Base-by-base conservation (phyloP, 2,888 invertebrate genomes). In the Lamellibrachia columna region DNA sequence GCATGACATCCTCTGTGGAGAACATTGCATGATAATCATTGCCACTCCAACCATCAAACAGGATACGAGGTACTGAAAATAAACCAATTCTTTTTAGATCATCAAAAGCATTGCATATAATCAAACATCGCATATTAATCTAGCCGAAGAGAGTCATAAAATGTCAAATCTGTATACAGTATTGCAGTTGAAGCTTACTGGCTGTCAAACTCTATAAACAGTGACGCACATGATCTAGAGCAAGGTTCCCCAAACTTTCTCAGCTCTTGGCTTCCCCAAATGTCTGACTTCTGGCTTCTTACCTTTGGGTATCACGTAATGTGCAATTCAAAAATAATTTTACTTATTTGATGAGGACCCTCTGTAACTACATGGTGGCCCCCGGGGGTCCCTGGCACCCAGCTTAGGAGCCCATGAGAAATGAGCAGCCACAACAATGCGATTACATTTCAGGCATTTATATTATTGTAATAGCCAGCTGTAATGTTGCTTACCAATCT, bases 1-100 rank as follows among this genome's bases (percentile, higher is more conserved):
- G 97, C 94, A 98, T 97, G 95, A 98, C 98, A 0, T 97, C 97
- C 90, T 97, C 97, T 93, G 98, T 97, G 92, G 97, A 97, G 93
- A 98, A 97, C 93, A 99, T 97, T 4, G 97, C 97, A 93, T 98
- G 97, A 93, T 98, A 98, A 95, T 98, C 98, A n/a, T 97, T 97
- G 15, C 97, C 97, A 55, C 97, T 97, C 98, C 99, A 99, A 92
- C 98, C 97, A 95, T 99, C 99, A 96, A 99, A 98, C 52, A 99
- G 96, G 90, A 99, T 97, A 95, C 99, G 97, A 28, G 99, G 99
- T 53, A 99, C 98, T 98, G 95, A 58, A 97, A 97, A 93, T 93
- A 94, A 92, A 93, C 93, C 75, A 9, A 52, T 22, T 28, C 22
- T 75, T 22, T 22, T 6, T 22, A 75, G n/a, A 22, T 0, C 2